Evolutionary conservation across 35 echinoderm and acorn worm genomes (phyloP).

Genomic region (Ophiothrix spiculata): DNA sequence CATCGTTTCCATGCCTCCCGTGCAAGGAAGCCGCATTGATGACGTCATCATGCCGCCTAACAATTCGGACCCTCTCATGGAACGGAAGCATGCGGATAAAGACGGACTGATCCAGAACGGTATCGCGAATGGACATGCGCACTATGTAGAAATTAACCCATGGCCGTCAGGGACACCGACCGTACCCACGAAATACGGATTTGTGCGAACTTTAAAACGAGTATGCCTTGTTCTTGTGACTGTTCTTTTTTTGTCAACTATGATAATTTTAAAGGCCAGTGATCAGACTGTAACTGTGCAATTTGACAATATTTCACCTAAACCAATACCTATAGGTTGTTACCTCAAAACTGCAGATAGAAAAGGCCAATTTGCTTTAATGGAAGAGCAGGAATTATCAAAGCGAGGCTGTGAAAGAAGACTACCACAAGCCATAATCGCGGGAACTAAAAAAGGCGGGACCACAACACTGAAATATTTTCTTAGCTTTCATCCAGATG

Average conservation of each 20-base stretch:
- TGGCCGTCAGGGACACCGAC: background rate
- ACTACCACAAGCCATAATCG: slow-evolving; percentile 38
- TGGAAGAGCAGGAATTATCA: background rate
- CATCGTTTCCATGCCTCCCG: background rate
- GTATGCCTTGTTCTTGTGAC: background rate
- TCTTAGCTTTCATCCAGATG: slow-evolving; percentile 62
- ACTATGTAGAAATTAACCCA: background rate
- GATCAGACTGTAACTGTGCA: background rate
- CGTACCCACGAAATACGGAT: background rate
- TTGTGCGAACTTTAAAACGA: background rate
- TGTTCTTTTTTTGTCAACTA: background rate
- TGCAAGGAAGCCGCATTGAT: background rate
- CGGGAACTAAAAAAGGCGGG: slow-evolving; percentile 59
- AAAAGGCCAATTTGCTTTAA: background rate
- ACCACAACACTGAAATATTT: slow-evolving; percentile 62
- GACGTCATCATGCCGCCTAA: background rate
- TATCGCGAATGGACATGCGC: background rate
- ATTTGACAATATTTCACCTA: background rate
- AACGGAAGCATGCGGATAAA: background rate
- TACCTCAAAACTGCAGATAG: background rate
- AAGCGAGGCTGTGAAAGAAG: slow-evolving; percentile 32
- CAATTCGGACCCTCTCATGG: background rate
- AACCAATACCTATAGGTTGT: background rate
- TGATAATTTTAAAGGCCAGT: background rate
- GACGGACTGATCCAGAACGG: background rate